Evolutionary conservation across 2,797 vertebrate genomes (phyloP).

Genomic region (Haliaeetus albicilla): DNA sequence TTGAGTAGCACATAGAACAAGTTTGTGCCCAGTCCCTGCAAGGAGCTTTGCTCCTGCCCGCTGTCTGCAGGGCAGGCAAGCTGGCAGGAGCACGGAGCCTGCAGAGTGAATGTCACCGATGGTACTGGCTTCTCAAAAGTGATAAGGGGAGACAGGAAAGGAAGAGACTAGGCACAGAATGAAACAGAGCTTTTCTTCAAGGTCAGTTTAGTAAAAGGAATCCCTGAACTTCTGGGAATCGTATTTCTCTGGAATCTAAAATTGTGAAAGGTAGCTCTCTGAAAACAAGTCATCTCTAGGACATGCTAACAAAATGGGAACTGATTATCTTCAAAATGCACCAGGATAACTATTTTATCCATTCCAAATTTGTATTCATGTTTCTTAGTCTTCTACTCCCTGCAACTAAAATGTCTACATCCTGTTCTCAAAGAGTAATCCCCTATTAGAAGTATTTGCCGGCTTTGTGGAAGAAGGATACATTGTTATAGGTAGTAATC

Average conservation of each 20-base stretch:
- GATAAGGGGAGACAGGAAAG: background rate
- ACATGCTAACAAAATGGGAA: background rate
- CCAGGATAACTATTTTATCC: background rate
- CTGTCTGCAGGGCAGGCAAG: background rate
- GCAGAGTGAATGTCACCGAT: background rate
- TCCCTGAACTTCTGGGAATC: background rate
- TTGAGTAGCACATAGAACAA: background rate
- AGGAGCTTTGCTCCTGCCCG: background rate
- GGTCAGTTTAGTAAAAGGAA: background rate
- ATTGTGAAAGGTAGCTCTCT: background rate
- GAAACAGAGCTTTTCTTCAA: constrained; percentile 12
- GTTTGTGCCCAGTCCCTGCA: background rate
- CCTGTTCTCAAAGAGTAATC: background rate
- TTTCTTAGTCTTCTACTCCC: background rate
- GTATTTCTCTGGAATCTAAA: background rate
- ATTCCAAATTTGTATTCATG: background rate
- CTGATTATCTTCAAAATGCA: background rate
- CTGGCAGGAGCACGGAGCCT: constrained; percentile 7
- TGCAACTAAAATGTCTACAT: background rate
- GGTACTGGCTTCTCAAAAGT: background rate
- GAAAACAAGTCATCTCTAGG: background rate
- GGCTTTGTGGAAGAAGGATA: background rate
- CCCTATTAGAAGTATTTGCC: background rate
- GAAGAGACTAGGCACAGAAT: background rate
- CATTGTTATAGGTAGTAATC: background rate